These are phyloP conservation scores for Bombus sylvicola DNA, from an alignment of 1,140 invertebrate species.

Conservation along the genomic window DNA sequence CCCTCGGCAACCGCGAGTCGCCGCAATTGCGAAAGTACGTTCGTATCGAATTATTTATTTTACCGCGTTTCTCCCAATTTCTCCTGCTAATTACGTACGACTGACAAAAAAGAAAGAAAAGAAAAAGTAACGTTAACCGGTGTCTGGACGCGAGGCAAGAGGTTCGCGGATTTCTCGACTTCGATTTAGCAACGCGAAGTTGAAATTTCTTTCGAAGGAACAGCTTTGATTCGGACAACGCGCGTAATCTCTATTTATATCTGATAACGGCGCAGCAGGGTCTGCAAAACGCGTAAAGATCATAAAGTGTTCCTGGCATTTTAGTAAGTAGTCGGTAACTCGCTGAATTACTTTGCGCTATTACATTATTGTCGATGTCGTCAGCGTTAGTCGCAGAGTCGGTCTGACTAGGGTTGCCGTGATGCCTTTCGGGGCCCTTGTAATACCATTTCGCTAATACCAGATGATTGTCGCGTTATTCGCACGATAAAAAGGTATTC, in stretches of 20 bases:
- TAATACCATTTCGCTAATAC: constrained; percentile 32
- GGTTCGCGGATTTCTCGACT: too few relatives aligned
- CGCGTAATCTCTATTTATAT: background rate
- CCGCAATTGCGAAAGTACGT: accelerated
- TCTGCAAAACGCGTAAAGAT: constrained; percentile 58
- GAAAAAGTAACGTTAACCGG: too few relatives aligned
- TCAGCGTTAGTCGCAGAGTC: constrained; percentile 66
- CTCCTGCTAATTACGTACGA: too few relatives aligned
- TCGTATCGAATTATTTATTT: too few relatives aligned
- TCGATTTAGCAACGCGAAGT: too few relatives aligned
- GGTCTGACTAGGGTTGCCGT: constrained; percentile 45
- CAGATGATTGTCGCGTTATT: background rate
- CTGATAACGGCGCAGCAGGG: constrained; percentile 7
- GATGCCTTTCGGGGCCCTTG: constrained; percentile 58
- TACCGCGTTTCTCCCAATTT: too few relatives aligned
- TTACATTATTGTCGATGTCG: constrained; percentile 72
- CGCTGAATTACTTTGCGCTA: constrained; percentile 71
- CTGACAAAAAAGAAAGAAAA: accelerated
- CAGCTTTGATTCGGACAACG: background rate
- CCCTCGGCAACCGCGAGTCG: too few relatives aligned
- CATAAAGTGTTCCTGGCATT: constrained; percentile 62
- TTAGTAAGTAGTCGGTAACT: constrained; percentile 71
- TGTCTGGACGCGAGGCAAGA: too few relatives aligned
- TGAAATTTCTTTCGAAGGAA: too few relatives aligned
- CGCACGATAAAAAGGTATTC: background rate